Conservation (phyloP, 2,888 invertebrate species). For the Portevinia maculata region DNA sequence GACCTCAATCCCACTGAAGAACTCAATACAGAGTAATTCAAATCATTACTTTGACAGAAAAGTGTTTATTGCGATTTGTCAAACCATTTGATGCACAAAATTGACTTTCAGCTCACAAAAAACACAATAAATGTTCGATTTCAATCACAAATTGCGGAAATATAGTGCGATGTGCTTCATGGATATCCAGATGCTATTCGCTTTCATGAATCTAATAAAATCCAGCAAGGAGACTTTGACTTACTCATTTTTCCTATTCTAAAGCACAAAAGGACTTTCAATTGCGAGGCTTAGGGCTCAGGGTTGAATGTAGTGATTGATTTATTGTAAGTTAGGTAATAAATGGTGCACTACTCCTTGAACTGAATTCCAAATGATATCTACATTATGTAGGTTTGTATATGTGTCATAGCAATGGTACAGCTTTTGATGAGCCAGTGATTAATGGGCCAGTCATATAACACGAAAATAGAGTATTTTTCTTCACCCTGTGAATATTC, state of each 20-base stretch:
- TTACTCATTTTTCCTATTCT: too few species aligned
- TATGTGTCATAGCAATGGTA: neutral
- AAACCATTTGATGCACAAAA: constrained; percentile 12
- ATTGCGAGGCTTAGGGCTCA: too few species aligned
- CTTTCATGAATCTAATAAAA: constrained; percentile 21
- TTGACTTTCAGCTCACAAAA: constrained; percentile 10
- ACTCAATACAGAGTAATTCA: neutral
- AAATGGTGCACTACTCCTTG: constrained; percentile 21
- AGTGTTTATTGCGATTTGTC: neutral
- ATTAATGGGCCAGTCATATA: constrained; percentile 47
- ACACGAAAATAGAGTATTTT: constrained; percentile 7
- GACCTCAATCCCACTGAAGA: neutral
- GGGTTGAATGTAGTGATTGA: constrained; percentile 35
- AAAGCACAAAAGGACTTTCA: too few species aligned
- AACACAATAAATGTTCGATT: constrained; percentile 35
- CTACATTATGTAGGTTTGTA: too few species aligned
- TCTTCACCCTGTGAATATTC: neutral
- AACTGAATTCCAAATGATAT: neutral
- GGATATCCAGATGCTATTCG: constrained; percentile 20
- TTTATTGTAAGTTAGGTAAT: constrained; percentile 33
- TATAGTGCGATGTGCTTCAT: constrained; percentile 18
- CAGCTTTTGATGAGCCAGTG: constrained; percentile 16
- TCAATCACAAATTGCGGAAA: constrained; percentile 15
- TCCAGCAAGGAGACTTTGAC: neutral
- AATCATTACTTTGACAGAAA: too few species aligned